Conservation (phyloP, 2,888 invertebrate genomes). For the Leuctra nigra region DNA sequence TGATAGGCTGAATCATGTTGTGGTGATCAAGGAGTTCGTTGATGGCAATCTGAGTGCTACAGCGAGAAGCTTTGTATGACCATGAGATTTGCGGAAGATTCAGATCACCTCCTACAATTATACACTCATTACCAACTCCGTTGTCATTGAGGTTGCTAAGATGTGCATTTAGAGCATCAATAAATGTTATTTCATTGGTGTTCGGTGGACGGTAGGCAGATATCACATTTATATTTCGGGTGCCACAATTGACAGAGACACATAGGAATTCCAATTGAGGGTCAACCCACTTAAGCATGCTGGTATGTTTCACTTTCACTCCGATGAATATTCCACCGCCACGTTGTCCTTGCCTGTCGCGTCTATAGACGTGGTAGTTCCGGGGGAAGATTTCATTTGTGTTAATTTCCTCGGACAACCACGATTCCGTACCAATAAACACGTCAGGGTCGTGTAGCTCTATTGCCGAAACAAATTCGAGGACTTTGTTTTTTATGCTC, state of each 20-base stretch:
- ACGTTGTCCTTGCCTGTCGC: background rate
- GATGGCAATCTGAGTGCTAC: background rate
- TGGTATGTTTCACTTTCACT: background rate
- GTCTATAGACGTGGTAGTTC: background rate
- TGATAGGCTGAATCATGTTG: no score
- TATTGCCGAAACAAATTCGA: no score
- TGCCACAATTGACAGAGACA: background rate
- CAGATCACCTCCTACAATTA: background rate
- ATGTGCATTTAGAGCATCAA: background rate
- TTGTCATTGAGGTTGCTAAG: background rate
- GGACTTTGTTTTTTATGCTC: background rate
- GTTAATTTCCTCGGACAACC: background rate
- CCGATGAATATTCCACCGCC: background rate
- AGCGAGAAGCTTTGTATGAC: background rate
- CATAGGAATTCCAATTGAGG: background rate
- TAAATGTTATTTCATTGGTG: background rate
- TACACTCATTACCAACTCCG: background rate
- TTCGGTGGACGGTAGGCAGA: background rate
- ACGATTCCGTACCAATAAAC: no score
- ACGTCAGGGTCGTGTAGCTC: background rate
- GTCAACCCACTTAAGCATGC: background rate
- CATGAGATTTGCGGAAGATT: constrained; percentile 2
- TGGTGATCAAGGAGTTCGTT: background rate
- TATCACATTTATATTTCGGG: background rate
- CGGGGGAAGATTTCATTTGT: background rate